Conservation (phyloP, 1,140 invertebrate genomes). For the Metopolophium dirhodum region DNA sequence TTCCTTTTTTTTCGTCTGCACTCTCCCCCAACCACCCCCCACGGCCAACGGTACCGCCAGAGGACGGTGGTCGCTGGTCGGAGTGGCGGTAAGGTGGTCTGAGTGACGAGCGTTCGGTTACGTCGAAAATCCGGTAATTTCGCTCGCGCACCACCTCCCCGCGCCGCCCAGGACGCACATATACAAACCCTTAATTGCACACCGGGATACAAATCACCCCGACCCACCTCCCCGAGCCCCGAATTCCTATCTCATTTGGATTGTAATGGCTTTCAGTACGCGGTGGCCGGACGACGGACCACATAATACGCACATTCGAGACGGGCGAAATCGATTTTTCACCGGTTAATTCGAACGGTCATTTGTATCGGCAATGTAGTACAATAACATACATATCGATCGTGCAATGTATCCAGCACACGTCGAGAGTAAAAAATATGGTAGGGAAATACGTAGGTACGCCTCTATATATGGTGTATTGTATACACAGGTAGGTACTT, state of each 20-base stretch:
- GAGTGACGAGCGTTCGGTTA: neutral
- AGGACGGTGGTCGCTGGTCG: neutral
- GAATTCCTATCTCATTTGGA: neutral
- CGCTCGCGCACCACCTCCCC: neutral
- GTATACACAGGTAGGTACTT: too few species aligned
- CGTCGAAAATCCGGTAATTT: neutral
- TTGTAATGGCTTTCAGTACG: neutral
- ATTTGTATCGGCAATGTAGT: neutral
- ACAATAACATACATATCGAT: neutral
- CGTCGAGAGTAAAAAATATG: neutral
- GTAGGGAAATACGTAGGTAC: neutral
- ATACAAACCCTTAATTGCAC: slow-evolving; percentile 23
- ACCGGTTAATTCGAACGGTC: neutral
- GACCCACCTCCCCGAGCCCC: too few species aligned
- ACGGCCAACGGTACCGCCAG: neutral
- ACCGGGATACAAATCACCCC: neutral
- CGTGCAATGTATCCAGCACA: neutral
- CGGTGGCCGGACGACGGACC: neutral
- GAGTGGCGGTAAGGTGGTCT: too few species aligned
- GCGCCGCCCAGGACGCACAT: neutral
- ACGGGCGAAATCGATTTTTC: neutral
- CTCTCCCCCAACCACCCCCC: too few species aligned
- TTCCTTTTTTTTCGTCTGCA: neutral
- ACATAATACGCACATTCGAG: neutral
- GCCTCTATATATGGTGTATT: too few species aligned